A percentile compares a stretch with the other conserved stretches of the same genome.
Conservation (phyloP, 2,113 vertebrate genomes). For the Micromys minutus region DNA sequence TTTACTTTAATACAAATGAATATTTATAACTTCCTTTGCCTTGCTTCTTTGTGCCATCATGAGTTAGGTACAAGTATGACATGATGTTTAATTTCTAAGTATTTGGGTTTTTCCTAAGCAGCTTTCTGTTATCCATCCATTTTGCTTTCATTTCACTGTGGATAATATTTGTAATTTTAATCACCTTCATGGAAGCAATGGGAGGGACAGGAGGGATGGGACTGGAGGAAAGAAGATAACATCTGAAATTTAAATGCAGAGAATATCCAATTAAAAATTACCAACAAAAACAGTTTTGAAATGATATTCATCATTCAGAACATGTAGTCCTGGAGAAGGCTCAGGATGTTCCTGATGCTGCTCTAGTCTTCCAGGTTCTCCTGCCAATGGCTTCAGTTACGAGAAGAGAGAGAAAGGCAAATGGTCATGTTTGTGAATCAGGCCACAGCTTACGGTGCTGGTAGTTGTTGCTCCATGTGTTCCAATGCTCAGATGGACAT, state of each 20-base stretch:
- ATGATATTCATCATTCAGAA: conserved; percentile 17
- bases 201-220: too few species aligned
- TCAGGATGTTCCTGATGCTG: neutral
- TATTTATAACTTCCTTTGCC: neutral
- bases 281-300: conserved; percentile 22
- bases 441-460: neutral
- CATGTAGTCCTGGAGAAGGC: neutral
- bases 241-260: too few species aligned
- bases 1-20: conserved; percentile 37
- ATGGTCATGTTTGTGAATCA: neutral
- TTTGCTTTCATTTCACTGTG: neutral
- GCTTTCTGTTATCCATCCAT: conserved; percentile 50
- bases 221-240: too few species aligned
- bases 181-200: too few species aligned
- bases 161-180: too few species aligned
- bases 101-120: conserved; percentile 8
- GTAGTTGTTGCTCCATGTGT: neutral
- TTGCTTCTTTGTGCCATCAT: neutral
- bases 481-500: neutral
- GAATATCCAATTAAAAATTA: too few species aligned
- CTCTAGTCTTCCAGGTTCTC: neutral
- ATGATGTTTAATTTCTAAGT: conserved; percentile 34
- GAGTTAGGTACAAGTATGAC: conserved; percentile 1
- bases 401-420: neutral
- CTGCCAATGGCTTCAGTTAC: neutral